phyloP scores from a whole-genome alignment of 2,797 vertebrate species.

The Xyrichtys novacula region DNA sequence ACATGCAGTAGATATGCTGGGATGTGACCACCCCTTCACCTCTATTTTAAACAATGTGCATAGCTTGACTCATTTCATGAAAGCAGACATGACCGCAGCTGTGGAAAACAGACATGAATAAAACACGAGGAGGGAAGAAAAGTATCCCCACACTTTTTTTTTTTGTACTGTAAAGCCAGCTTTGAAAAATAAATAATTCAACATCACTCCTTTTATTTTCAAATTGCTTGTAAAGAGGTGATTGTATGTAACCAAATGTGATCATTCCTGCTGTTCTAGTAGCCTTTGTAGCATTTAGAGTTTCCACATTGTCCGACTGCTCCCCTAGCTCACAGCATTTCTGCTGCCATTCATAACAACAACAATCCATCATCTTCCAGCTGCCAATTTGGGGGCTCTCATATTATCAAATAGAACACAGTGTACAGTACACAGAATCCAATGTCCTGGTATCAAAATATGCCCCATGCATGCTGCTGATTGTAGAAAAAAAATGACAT shows the following conservation, averaged over 20 bases:
- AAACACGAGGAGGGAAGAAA: slow-evolving; percentile 34
- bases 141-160: slow-evolving; percentile 19
- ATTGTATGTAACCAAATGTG: slow-evolving; percentile 42
- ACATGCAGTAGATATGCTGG: background rate
- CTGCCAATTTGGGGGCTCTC: slow-evolving; percentile 58
- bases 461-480: slow-evolving; percentile 51
- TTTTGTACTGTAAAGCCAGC: slow-evolving; percentile 21
- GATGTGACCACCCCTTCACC: slow-evolving; percentile 10
- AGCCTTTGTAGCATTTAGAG: slow-evolving; percentile 28
- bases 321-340: slow-evolving; percentile 46
- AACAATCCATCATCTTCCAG: slow-evolving; percentile 59
- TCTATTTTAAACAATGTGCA: slow-evolving; percentile 13
- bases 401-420: slow-evolving; percentile 59
- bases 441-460: slow-evolving; percentile 59
- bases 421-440: slow-evolving; percentile 61
- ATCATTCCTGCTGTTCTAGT: slow-evolving; percentile 34
- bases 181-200: slow-evolving; percentile 60
- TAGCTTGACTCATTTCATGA: slow-evolving; percentile 12
- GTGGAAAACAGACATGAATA: slow-evolving; percentile 40
- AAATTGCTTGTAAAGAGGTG: slow-evolving; percentile 56
- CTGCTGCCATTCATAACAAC: slow-evolving; percentile 52
- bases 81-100: slow-evolving; percentile 13
- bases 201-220: slow-evolving; percentile 37
- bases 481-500: slow-evolving; percentile 50
- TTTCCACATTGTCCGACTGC: slow-evolving; percentile 35